Evolutionary conservation across 2,888 invertebrate genomes (phyloP).

Genomic region (Hemicrepidius hirtus): DNA sequence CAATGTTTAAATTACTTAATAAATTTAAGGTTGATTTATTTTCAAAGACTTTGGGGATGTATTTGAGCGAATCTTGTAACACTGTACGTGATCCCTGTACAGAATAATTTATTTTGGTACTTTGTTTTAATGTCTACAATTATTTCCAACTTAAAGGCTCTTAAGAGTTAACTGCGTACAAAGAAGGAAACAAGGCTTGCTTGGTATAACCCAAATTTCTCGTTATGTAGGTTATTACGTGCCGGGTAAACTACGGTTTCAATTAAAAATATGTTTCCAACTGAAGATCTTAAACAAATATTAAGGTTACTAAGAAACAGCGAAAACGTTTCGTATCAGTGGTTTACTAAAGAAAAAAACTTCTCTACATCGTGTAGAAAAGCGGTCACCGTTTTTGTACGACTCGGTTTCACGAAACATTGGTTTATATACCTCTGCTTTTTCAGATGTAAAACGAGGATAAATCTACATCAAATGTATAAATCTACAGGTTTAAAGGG

Average conservation of each 20-base stretch:
- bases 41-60: neutral
- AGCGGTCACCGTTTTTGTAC: constrained; percentile 3
- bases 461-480: constrained; percentile 39
- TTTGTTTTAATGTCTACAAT: constrained; percentile 51
- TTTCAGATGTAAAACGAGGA: constrained; percentile 34
- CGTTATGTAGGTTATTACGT: neutral
- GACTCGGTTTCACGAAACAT: constrained; percentile 32
- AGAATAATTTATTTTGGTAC: constrained; percentile 42
- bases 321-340: constrained; percentile 22
- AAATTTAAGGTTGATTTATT: constrained; percentile 18
- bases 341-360: constrained; percentile 8
- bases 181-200: constrained; percentile 1
- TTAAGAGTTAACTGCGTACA: constrained; percentile 23
- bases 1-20: constrained; percentile 7
- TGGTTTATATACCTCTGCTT: constrained; percentile 32
- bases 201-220: neutral
- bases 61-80: constrained; percentile 21
- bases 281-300: constrained; percentile 1
- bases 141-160: constrained; percentile 48
- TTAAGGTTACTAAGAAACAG: constrained; percentile 7
- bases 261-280: constrained; percentile 16
- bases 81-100: constrained; percentile 24
- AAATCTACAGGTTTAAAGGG: constrained; percentile 34
- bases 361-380: constrained; percentile 13
- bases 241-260: constrained; percentile 8